Conservation (phyloP, 92 coral and sea anemone species). For the Hydrozoanthus gracilis region DNA sequence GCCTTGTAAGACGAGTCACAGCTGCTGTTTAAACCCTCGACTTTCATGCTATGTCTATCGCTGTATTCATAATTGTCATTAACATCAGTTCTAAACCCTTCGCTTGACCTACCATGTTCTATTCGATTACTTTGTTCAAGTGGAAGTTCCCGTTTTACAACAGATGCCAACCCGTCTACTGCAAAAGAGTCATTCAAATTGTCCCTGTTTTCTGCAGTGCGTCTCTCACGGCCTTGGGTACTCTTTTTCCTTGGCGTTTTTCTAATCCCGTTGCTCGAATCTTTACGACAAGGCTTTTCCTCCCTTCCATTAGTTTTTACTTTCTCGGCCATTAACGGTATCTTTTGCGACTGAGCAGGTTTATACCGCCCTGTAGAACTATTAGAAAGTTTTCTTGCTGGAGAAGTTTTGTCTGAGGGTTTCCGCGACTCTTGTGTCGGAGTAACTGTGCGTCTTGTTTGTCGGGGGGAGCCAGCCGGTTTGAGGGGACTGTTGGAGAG, state of each 20-base stretch:
- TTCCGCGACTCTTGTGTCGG: neutral
- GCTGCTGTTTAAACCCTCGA: neutral
- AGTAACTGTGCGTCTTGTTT: neutral
- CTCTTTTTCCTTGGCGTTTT: neutral
- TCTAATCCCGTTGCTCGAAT: slow-evolving; percentile 6
- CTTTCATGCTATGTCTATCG: neutral
- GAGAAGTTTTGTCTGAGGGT: neutral
- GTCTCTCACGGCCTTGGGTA: neutral
- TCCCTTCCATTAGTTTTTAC: neutral
- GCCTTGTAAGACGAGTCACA: neutral
- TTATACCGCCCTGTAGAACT: neutral
- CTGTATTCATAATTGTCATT: slow-evolving; percentile 21
- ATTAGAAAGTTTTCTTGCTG: slow-evolving; percentile 8
- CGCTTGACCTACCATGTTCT: neutral
- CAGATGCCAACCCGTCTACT: neutral
- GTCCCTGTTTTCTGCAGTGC: neutral
- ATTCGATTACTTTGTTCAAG: neutral
- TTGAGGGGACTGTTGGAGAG: slow-evolving; percentile 21
- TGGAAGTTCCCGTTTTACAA: neutral
- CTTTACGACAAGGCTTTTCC: neutral
- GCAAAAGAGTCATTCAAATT: neutral
- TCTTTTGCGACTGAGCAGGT: slow-evolving; percentile 1
- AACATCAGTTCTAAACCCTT: neutral
- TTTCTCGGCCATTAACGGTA: neutral
- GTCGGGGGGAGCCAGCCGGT: neutral